These are phyloP conservation scores for Pangasianodon gigas DNA, from an alignment of 2,113 vertebrate species.

Conservation along the genomic window DNA sequence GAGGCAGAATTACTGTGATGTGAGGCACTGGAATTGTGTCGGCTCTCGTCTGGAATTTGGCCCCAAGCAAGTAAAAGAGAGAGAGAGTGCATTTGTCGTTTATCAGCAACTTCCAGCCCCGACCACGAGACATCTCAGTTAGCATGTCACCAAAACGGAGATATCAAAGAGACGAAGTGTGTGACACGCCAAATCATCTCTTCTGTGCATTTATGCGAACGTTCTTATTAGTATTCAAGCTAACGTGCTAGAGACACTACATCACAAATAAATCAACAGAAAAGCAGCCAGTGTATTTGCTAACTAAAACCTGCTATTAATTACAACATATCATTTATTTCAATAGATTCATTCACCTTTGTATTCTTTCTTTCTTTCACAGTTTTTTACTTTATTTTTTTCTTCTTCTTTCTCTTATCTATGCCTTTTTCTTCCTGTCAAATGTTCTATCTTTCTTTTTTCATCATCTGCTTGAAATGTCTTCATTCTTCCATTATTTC, in stretches of 20 bases:
- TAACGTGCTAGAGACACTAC: background rate
- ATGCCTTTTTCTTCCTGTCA: background rate
- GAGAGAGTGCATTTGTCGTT: conserved; percentile 2
- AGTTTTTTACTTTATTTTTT: background rate
- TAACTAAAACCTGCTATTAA: background rate
- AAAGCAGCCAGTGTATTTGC: background rate
- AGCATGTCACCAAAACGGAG: background rate
- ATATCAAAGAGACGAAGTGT: background rate
- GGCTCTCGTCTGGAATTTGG: conserved; percentile 11
- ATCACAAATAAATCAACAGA: background rate
- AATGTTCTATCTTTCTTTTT: background rate
- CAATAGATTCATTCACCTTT: background rate
- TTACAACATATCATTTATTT: background rate
- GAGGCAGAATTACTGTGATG: background rate
- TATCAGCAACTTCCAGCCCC: conserved; percentile 1
- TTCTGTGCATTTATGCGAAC: background rate
- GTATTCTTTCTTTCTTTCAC: background rate
- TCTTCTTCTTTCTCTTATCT: too few species aligned
- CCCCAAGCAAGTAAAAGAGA: conserved; percentile 10
- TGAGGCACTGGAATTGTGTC: conserved; percentile 1
- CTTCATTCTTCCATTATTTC: background rate
- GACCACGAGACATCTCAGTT: background rate
- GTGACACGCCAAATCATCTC: background rate
- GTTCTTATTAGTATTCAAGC: background rate
- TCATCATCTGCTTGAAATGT: background rate